Evolutionary conservation across 2,888 invertebrate species (phyloP).

Genomic region (Leucozona laternaria): DNA sequence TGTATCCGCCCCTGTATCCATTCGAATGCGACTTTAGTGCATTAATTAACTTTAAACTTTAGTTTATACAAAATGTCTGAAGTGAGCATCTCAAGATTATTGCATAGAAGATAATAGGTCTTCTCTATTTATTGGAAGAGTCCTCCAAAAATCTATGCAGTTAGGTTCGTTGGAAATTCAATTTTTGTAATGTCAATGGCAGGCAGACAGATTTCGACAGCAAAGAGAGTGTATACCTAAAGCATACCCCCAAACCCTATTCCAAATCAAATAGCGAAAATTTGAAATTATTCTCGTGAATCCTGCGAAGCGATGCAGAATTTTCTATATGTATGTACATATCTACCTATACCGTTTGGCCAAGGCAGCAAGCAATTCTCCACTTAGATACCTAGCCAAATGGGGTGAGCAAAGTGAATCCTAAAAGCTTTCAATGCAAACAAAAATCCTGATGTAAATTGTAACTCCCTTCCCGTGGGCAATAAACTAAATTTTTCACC

Average conservation of each 20-base stretch:
- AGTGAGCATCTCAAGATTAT: conserved; percentile 24
- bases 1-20: neutral
- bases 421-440: conserved; percentile 35
- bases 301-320: conserved; percentile 21
- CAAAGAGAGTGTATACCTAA: neutral
- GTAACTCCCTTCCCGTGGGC: conserved; percentile 31
- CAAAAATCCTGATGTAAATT: conserved; percentile 29
- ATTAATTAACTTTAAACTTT: conserved; percentile 35
- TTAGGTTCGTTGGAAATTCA: neutral
- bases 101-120: neutral
- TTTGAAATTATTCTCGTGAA: conserved; percentile 34
- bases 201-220: neutral
- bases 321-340: no score
- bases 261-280: conserved; percentile 26
- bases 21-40: neutral
- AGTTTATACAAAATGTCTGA: conserved; percentile 13
- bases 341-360: no score
- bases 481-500: conserved; percentile 37
- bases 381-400: neutral
- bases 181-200: conserved; percentile 25
- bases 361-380: neutral
- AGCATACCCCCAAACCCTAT: neutral
- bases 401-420: neutral
- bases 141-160: neutral
- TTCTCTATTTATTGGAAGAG: neutral